Conservation (phyloP, 2,888 invertebrate genomes). For the Mystacides longicornis region DNA sequence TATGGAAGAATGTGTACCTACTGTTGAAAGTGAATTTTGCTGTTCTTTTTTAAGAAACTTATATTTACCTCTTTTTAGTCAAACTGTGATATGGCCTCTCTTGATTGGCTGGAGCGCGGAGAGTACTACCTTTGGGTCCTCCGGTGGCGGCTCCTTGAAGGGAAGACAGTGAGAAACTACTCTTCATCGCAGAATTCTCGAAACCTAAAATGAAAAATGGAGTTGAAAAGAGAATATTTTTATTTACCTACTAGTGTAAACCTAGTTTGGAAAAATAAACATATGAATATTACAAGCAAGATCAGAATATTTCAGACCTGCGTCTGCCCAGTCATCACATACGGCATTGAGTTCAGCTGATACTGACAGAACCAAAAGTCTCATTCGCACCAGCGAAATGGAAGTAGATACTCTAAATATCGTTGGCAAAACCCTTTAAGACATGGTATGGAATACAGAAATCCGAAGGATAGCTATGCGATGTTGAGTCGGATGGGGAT, state of each 20-base stretch:
- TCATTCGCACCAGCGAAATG: no score
- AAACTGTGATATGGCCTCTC: conserved; percentile 81
- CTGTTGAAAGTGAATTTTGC: no score
- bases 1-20: no score
- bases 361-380: not conserved
- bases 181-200: conserved; percentile 64
- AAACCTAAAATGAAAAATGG: conserved; percentile 46
- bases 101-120: conserved; percentile 43
- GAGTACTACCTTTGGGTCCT: conserved; percentile 35
- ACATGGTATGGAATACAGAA: not conserved
- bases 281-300: not conserved
- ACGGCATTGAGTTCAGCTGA: not conserved
- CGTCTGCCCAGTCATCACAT: not conserved
- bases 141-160: conserved; percentile 57
- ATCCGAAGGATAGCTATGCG: no score
- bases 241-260: no score
- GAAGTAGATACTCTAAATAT: not conserved
- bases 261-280: not conserved
- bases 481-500: no score
- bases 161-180: conserved; percentile 76
- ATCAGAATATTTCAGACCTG: not conserved
- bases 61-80: conserved; percentile 61
- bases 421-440: not conserved
- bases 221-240: no score
- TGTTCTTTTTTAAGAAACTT: no score